These are phyloP conservation scores for Lampropteryx suffumata DNA, from an alignment of 2,888 invertebrate genomes.

Conservation along the genomic window DNA sequence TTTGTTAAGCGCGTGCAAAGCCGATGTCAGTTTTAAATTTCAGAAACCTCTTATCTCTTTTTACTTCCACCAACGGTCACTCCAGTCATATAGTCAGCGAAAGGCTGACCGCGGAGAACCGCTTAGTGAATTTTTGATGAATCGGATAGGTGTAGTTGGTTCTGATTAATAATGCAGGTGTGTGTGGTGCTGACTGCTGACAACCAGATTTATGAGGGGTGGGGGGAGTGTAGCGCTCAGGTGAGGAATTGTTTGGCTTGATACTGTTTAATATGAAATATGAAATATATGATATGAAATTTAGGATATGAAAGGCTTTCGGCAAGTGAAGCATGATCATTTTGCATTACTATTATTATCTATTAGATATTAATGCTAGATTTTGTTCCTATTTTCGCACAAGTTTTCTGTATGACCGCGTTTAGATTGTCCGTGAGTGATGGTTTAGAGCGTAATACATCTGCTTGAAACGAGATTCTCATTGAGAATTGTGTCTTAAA, in stretches of 20 bases:
- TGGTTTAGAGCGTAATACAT: no score
- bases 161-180: slow-evolving; percentile 47
- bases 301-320: slow-evolving; percentile 3
- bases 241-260: slow-evolving; percentile 2
- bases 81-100: not conserved
- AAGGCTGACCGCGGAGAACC: slow-evolving; percentile 40
- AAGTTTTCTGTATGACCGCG: no score
- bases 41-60: not conserved
- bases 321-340: not conserved
- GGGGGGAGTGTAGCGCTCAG: not conserved
- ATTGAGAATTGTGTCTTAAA: no score
- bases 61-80: not conserved
- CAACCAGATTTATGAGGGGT: slow-evolving; percentile 38
- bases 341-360: no score
- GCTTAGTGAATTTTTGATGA: slow-evolving; percentile 59
- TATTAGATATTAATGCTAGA: no score
- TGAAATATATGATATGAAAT: no score
- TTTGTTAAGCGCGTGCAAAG: no score
- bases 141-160: slow-evolving; percentile 49
- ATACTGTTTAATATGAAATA: not conserved
- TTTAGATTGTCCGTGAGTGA: no score
- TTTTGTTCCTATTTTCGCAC: no score
- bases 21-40: no score
- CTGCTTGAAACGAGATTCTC: no score
- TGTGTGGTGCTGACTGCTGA: slow-evolving; percentile 29